A percentile compares a stretch with the other conserved stretches of the same genome.
Conservation (phyloP, 2,113 vertebrate genomes). For the Motacilla alba region DNA sequence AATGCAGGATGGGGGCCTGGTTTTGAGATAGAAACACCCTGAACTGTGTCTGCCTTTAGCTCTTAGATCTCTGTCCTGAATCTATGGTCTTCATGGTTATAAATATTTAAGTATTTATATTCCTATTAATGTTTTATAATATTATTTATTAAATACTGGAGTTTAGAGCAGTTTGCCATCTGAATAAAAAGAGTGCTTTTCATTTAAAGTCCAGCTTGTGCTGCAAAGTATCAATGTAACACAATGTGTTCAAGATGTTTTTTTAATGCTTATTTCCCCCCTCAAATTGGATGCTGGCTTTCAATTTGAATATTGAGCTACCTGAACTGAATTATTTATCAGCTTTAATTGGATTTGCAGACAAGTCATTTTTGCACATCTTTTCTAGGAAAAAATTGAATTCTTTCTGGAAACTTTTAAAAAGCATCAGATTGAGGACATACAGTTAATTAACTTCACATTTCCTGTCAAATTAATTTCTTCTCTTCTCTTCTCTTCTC, state of each 20-base stretch:
- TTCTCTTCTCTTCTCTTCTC: not conserved
- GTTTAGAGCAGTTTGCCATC: constrained; percentile 41
- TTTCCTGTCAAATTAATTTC: not conserved
- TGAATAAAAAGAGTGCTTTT: constrained; percentile 48
- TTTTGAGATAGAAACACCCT: not conserved
- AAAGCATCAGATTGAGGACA: constrained; percentile 23
- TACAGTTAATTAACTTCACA: constrained; percentile 32
- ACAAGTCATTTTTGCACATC: constrained; percentile 50
- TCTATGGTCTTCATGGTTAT: not conserved
- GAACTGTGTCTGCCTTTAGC: not conserved
- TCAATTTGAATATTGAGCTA: constrained; percentile 64
- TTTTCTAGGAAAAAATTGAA: constrained; percentile 29
- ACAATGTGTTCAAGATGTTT: constrained; percentile 45
- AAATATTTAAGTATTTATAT: constrained; percentile 61
- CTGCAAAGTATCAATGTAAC: constrained; percentile 52
- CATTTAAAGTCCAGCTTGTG: constrained; percentile 37
- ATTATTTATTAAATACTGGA: constrained; percentile 57
- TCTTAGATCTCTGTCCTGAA: not conserved
- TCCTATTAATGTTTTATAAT: constrained; percentile 50
- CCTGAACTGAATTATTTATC: constrained; percentile 65
- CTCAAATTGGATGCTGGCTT: constrained; percentile 51
- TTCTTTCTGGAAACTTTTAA: constrained; percentile 44
- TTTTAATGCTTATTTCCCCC: constrained; percentile 70
- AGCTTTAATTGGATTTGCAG: constrained; percentile 62
- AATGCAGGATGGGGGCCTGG: not conserved